phyloP scores from a whole-genome alignment of 1,140 invertebrate genomes.

The Idris sp. region DNA sequence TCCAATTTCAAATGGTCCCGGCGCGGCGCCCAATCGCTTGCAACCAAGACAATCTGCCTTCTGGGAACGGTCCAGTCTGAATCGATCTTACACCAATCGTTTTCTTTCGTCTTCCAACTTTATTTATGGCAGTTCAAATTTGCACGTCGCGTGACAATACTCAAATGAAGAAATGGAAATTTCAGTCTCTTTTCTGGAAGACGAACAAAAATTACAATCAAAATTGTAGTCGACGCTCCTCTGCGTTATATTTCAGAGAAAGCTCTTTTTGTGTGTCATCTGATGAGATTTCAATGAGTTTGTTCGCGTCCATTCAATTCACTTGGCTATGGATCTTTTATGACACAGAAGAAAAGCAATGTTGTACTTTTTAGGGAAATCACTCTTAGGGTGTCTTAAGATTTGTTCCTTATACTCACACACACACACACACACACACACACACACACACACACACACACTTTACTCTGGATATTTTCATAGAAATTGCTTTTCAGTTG shows the following conservation, averaged over 20 bases:
- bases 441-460: no score
- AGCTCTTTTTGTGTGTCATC: slow-evolving; percentile 14
- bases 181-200: no score
- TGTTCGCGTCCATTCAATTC: slow-evolving; percentile 25
- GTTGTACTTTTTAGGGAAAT: slow-evolving; percentile 30
- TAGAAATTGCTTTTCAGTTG: slow-evolving; percentile 5
- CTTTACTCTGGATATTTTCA: not conserved
- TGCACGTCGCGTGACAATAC: slow-evolving; percentile 5
- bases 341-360: no score
- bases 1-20: slow-evolving; percentile 56
- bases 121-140: slow-evolving; percentile 51
- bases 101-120: slow-evolving; percentile 16
- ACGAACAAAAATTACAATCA: no score
- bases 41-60: slow-evolving; percentile 42
- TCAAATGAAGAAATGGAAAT: slow-evolving; percentile 12
- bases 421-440: no score
- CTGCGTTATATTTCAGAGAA: no score
- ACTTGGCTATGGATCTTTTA: slow-evolving; percentile 11
- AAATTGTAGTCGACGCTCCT: no score
- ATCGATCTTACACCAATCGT: slow-evolving; percentile 55
- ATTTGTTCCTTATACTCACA: slow-evolving; percentile 11
- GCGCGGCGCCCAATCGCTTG: slow-evolving; percentile 48
- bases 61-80: slow-evolving; percentile 41
- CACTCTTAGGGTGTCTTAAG: slow-evolving; percentile 17
- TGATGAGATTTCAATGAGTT: slow-evolving; percentile 28